Evolutionary conservation across 2,797 vertebrate species (phyloP), one percentile per base, ranked within the genome.

Genomic region (Bradypus variegatus): DNA sequence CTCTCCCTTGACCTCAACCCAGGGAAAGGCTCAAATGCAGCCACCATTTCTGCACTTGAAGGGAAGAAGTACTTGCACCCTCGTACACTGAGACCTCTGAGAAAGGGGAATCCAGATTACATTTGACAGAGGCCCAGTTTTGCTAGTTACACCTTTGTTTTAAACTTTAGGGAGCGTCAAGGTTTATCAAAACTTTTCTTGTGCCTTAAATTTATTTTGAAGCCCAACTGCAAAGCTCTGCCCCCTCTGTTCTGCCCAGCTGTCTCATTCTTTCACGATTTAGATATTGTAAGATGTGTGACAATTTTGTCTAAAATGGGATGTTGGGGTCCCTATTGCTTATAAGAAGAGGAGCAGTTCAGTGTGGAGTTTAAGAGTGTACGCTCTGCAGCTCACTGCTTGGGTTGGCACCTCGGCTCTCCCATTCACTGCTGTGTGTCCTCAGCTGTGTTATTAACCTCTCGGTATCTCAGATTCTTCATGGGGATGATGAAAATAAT

Each of bases 51-150:
- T 18, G 16, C 45, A 50, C 45, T 50, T 5, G 45, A 48, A 11
- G 45, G 45, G 29, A 2, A 25, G 29, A 76, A 18, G 45, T 9
- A 45, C 45, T 33, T 33, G 12, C 29, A 33, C 31, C 6, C 1
- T 4, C 10, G 29, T 50, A 31, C 45, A 75, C 18, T 0, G 18
- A 33, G 62, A n/a, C n/a, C 38, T 2, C 0, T 29, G 8, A 33
- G 50, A 10, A 29, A 29, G 25, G 23, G 53, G 41, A 48, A 45
- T 9, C 33, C 5, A 14, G 29, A 27, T 29, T 38, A 1, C 1
- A 58, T 29, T n/a, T 72, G 25, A 21, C 4, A 14, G 31, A 21
- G 38, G 41, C 29, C 65, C 3, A 5, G 4, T n/a, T 58, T 45
- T 5, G 16, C 29, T 58, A 27, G 29, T 19, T 10, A 48, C 53